Percentiles rank a stretch among this genome's conserved stretches.
These are phyloP conservation scores for Enteromius fasciolatus DNA, from an alignment of 2,797 vertebrate species.

Conservation along the genomic window DNA sequence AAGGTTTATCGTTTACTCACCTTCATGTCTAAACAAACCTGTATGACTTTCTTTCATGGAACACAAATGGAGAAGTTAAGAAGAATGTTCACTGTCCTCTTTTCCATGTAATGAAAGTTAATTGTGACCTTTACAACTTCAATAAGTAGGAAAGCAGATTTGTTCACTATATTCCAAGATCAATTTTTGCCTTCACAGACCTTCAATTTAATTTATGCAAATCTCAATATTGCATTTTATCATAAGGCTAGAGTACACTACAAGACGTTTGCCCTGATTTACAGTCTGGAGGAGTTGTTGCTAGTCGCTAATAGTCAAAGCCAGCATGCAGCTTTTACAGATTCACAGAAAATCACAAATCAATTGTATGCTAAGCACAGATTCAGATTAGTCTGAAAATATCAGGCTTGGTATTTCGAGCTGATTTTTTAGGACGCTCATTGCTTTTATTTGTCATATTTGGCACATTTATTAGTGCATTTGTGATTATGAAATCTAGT, in stretches of 20 bases:
- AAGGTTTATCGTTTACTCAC: background rate
- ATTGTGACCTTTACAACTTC: background rate
- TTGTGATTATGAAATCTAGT: background rate
- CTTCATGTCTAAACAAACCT: constrained; percentile 7
- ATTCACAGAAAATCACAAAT: too few relatives aligned
- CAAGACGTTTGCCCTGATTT: background rate
- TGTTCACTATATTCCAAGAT: background rate
- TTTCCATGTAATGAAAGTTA: background rate
- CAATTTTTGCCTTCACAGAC: background rate
- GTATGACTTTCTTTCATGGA: background rate
- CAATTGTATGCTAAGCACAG: background rate
- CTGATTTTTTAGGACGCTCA: background rate
- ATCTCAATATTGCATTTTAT: background rate
- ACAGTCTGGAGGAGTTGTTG: background rate
- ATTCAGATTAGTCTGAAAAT: background rate
- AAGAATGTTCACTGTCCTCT: background rate
- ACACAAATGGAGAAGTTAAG: background rate
- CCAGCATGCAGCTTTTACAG: background rate
- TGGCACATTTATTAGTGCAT: background rate
- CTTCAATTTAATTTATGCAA: background rate
- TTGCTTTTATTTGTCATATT: background rate
- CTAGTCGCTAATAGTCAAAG: background rate
- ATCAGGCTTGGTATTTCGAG: background rate
- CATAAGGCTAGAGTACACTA: background rate
- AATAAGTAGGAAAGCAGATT: background rate